Evolutionary conservation across 2,113 vertebrate species (phyloP).

Genomic region (Thunnus maccoyii): DNA sequence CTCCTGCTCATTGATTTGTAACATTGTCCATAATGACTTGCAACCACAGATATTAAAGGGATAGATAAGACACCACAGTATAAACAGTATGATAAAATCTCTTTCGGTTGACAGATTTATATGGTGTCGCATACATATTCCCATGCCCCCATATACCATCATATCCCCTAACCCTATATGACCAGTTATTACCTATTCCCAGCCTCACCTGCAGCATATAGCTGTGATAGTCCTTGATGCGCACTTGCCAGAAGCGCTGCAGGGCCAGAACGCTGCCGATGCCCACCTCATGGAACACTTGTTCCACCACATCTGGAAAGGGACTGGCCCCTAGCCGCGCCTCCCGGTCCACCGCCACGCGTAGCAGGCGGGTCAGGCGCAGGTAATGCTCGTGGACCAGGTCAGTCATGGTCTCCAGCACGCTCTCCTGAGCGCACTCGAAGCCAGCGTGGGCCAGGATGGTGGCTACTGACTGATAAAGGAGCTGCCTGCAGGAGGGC

Average conservation of each 20-base stretch:
- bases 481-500: conserved; percentile 95
- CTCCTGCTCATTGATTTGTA: too few relatives aligned
- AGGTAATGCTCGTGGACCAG: conserved; percentile 95
- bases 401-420: conserved; percentile 95
- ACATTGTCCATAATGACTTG: too few relatives aligned
- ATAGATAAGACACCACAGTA: background rate
- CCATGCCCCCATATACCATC: background rate
- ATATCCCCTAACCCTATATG: background rate
- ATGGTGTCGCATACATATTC: background rate
- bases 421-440: conserved; percentile 94
- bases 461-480: conserved; percentile 97
- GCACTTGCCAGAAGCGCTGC: conserved; percentile 98
- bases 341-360: conserved; percentile 94
- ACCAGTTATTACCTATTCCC: background rate
- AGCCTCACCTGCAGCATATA: conserved; percentile 96
- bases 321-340: conserved; percentile 92
- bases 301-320: conserved; percentile 96
- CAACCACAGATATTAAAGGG: background rate
- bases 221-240: conserved; percentile 98
- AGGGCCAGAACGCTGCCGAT: conserved; percentile 95
- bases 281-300: conserved; percentile 97
- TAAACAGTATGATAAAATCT: too few relatives aligned
- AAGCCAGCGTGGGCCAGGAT: conserved; percentile 96
- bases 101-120: background rate
- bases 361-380: conserved; percentile 92